A percentile compares a stretch with the other conserved stretches of the same genome.
phyloP scores from a whole-genome alignment of 2,888 invertebrate species.

The Myopa testacea region DNA sequence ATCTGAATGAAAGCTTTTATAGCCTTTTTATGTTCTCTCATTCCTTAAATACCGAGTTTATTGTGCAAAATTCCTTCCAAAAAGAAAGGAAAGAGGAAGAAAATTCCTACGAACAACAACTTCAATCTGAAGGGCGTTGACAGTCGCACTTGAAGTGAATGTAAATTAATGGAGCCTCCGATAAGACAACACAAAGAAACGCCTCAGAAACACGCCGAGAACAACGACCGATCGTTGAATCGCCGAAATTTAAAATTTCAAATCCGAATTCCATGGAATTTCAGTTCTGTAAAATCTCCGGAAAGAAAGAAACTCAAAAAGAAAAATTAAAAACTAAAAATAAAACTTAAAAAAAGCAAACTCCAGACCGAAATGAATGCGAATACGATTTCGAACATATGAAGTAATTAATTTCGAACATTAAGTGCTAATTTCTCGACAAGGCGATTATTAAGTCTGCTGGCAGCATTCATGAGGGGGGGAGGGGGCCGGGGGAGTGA shows the following conservation, averaged over 20 bases:
- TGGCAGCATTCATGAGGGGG: not conserved
- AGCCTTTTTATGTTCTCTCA: not conserved
- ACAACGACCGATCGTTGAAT: conserved; percentile 2
- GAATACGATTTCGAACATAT: conserved; percentile 41
- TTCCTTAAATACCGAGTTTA: conserved; percentile 19
- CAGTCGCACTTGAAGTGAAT: conserved; percentile 12
- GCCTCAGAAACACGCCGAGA: not conserved
- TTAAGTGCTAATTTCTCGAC: conserved; percentile 51
- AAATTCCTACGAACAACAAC: not conserved
- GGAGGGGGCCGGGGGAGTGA: not conserved
- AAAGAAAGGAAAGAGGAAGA: not conserved
- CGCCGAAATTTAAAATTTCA: not conserved
- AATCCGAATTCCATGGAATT: conserved; percentile 22
- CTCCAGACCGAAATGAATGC: conserved; percentile 17
- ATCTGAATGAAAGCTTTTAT: not conserved
- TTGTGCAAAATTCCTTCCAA: not conserved
- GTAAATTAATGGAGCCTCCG: conserved; percentile 23
- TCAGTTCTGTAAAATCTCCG: not conserved
- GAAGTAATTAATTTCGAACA: conserved; percentile 51
- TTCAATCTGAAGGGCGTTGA: conserved; percentile 15
- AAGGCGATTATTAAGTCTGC: conserved; percentile 42
- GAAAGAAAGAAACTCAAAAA: not conserved
- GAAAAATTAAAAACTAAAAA: not conserved
- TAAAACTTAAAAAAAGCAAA: not conserved
- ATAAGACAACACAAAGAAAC: not conserved